These are phyloP conservation scores for Loxodonta africana DNA, from an alignment of 2,113 vertebrate genomes.

Conservation along the genomic window DNA sequence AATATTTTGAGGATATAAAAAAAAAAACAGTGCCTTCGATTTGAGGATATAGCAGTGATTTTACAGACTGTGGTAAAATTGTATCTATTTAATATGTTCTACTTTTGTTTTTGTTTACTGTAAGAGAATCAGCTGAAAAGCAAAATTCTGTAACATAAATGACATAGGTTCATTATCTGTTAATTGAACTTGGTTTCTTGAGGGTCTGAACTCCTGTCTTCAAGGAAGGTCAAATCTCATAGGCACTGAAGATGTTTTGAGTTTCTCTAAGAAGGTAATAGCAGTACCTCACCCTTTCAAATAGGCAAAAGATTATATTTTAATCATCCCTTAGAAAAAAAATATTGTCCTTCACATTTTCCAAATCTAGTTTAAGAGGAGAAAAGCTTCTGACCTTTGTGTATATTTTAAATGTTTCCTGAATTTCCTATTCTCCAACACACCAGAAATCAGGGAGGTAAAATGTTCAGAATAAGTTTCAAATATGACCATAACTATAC, in stretches of 20 bases:
- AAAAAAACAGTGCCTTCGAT: not conserved
- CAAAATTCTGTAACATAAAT: slow-evolving; percentile 15
- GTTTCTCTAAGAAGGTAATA: not conserved
- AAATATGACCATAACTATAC: not conserved
- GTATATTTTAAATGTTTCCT: slow-evolving; percentile 19
- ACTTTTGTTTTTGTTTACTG: not conserved
- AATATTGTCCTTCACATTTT: not conserved
- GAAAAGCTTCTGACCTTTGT: not conserved
- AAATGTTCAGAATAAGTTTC: slow-evolving; percentile 4
- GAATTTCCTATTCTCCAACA: not conserved
- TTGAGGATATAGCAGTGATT: slow-evolving; percentile 51
- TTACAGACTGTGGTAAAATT: not conserved
- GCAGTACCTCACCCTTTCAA: not conserved
- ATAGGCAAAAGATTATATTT: slow-evolving; percentile 6
- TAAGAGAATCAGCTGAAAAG: slow-evolving; percentile 28
- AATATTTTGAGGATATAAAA: slow-evolving; percentile 35
- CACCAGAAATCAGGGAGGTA: not conserved
- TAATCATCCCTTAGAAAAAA: slow-evolving; percentile 24
- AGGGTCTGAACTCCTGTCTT: not conserved
- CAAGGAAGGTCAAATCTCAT: not conserved
- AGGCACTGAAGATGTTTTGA: not conserved
- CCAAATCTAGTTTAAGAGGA: not conserved
- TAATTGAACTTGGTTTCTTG: not conserved
- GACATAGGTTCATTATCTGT: not conserved
- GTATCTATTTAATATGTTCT: not conserved